Percentiles rank a stretch among this genome's conserved stretches.
phyloP scores from a whole-genome alignment of 2,888 invertebrate genomes.

The Catocala fraxini region DNA sequence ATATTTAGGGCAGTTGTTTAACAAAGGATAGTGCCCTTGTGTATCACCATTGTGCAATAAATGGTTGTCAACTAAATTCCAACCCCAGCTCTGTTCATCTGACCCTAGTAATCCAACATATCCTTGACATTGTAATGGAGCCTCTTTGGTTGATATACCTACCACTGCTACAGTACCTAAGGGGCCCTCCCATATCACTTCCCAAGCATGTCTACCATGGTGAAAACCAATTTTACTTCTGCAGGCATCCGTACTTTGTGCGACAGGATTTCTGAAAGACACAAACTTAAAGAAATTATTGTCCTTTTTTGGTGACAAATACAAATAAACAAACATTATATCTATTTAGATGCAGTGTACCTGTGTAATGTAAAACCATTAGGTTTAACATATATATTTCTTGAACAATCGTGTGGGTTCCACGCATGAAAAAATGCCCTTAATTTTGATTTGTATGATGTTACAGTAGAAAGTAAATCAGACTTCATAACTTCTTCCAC shows the following conservation, averaged over 20 bases:
- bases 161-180: conserved; percentile 99
- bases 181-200: conserved; percentile 99
- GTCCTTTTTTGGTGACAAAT: background rate
- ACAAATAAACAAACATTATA: background rate
- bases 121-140: conserved; percentile 97
- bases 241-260: conserved; percentile 98
- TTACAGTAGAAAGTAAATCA: conserved; percentile 95
- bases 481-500: conserved; percentile 96
- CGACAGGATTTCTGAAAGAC: conserved; percentile 95
- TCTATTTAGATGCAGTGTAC: conserved; percentile 60
- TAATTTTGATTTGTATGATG: conserved; percentile 97
- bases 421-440: conserved; percentile 98
- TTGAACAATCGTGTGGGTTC: conserved; percentile 99
- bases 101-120: conserved; percentile 98
- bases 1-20: conserved; percentile 99
- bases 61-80: conserved; percentile 99
- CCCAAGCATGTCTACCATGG: conserved; percentile 98
- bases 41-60: conserved; percentile 98
- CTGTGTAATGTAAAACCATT: conserved; percentile 99
- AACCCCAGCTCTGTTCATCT: conserved; percentile 99
- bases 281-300: conserved; percentile 5
- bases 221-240: conserved; percentile 96
- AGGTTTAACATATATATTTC: conserved; percentile 98
- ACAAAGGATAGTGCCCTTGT: conserved; percentile 96
- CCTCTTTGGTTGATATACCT: conserved; percentile 97